Conservation (phyloP, 1,140 invertebrate species). For the Tetragnatha versicolor region DNA sequence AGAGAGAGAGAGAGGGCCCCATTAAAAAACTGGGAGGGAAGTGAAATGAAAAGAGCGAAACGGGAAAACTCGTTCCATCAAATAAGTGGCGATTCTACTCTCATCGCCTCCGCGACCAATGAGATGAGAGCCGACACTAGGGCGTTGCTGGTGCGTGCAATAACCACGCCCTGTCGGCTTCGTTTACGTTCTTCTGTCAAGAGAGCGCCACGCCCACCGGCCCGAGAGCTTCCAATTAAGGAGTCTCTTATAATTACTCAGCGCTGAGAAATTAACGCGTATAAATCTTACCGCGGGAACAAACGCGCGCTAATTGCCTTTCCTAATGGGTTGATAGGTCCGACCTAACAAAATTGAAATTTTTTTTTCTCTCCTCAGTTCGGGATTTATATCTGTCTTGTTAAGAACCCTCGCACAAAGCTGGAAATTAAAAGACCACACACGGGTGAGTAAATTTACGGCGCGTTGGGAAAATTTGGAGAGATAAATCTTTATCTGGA, state of each 20-base stretch:
- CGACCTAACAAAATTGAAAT: conserved; percentile 40
- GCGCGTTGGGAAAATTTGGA: no score
- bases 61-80: conserved; percentile 6
- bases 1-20: neutral
- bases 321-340: conserved; percentile 40
- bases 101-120: conserved; percentile 43
- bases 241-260: conserved; percentile 49
- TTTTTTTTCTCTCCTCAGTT: conserved; percentile 7
- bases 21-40: neutral
- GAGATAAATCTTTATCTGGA: no score
- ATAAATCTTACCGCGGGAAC: conserved; percentile 36
- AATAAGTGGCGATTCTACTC: conserved; percentile 34
- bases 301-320: conserved; percentile 15
- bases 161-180: conserved; percentile 45
- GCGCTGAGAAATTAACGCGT: conserved; percentile 45
- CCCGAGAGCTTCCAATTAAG: conserved; percentile 28
- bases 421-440: conserved; percentile 8
- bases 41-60: conserved; percentile 5
- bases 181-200: conserved; percentile 37
- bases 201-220: conserved; percentile 19
- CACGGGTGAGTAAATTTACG: no score
- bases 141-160: conserved; percentile 46
- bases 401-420: neutral
- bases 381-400: conserved; percentile 30
- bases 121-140: conserved; percentile 43